Evolutionary conservation across 1,140 invertebrate species (phyloP).

Genomic region (Drosophila tristis): DNA sequence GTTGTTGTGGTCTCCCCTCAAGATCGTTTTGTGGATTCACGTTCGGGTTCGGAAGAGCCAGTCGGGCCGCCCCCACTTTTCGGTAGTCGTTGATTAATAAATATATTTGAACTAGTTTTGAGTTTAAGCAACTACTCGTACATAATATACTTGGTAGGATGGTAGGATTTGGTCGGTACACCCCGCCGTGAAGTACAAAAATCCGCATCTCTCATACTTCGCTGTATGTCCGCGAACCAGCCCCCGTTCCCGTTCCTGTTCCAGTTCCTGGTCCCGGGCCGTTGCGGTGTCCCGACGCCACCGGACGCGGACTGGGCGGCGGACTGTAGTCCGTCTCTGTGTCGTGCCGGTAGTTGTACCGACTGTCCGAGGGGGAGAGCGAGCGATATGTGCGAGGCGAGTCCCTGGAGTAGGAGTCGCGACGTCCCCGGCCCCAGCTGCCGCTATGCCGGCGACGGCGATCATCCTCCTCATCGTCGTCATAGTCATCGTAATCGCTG

Average conservation of each 20-base stretch:
- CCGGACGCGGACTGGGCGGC: conserved; percentile 67
- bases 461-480: conserved; percentile 73
- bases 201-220: conserved; percentile 51
- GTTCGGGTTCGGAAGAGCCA: conserved; percentile 17
- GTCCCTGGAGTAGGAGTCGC: conserved; percentile 59
- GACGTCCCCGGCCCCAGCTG: conserved; percentile 61
- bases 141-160: conserved; percentile 53
- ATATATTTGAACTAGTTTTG: conserved; percentile 82
- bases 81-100: conserved; percentile 74
- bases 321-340: conserved; percentile 84
- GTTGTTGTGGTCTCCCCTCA: conserved; percentile 23
- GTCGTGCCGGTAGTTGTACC: conserved; percentile 77
- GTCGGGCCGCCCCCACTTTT: conserved; percentile 30
- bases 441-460: conserved; percentile 60
- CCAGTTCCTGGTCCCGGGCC: not conserved
- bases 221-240: conserved; percentile 57
- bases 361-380: conserved; percentile 77
- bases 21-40: conserved; percentile 22
- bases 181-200: too few species aligned
- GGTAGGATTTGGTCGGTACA: not conserved
- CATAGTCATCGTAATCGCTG: conserved; percentile 73
- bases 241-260: not conserved
- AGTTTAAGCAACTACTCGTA: conserved; percentile 56
- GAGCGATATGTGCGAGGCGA: conserved; percentile 80
- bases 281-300: conserved; percentile 9